phyloP scores from a whole-genome alignment of 2,888 invertebrate species.

The Automeris io region DNA sequence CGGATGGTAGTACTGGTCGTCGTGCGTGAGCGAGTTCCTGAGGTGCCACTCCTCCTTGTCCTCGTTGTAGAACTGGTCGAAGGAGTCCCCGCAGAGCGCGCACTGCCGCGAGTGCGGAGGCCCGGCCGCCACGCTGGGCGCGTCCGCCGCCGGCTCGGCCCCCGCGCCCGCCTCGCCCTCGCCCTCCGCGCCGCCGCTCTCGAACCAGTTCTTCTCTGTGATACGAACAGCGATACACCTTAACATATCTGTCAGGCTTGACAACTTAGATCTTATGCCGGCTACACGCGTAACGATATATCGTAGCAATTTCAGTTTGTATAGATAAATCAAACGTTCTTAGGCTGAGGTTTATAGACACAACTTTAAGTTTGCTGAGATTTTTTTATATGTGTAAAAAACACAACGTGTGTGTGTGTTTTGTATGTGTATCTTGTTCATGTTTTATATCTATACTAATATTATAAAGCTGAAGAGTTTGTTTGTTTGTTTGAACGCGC shows the following conservation, averaged over 20 bases:
- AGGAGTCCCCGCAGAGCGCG: conserved; percentile 93
- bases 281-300: not conserved
- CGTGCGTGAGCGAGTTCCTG: conserved; percentile 86
- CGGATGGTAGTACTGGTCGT: conserved; percentile 90
- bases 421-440: too few species aligned
- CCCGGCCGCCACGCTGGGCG: conserved; percentile 83
- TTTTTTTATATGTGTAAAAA: too few species aligned
- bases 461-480: too few species aligned
- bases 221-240: too few species aligned
- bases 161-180: conserved; percentile 42
- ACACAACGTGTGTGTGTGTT: too few species aligned
- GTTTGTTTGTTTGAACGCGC: too few species aligned
- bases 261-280: not conserved
- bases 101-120: conserved; percentile 84
- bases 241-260: too few species aligned
- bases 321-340: too few species aligned
- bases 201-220: conserved; percentile 92
- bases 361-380: too few species aligned
- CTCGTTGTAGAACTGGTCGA: conserved; percentile 97
- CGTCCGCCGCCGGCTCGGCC: conserved; percentile 38
- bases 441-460: too few species aligned
- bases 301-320: too few species aligned
- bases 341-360: too few species aligned
- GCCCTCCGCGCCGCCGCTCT: conserved; percentile 76
- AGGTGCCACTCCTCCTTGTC: conserved; percentile 99